Percentiles rank a stretch among this genome's conserved stretches.
Evolutionary conservation across 2,113 vertebrate species (phyloP).

Genomic region (Mohoua ochrocephala): DNA sequence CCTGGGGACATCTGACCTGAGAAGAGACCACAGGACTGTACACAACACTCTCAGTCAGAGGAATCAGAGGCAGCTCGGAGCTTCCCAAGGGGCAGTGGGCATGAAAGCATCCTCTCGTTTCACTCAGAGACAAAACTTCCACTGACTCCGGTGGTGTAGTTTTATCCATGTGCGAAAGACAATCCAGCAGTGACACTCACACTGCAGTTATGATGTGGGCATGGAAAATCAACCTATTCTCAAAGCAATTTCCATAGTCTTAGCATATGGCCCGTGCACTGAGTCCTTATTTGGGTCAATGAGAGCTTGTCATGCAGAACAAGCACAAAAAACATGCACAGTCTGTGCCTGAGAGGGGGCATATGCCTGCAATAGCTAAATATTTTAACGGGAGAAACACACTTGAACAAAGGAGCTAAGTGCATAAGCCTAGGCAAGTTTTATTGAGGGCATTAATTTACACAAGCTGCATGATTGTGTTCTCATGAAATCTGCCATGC

Average conservation of each 20-base stretch:
- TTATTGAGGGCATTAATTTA: slow-evolving; percentile 41
- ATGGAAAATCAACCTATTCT: not conserved
- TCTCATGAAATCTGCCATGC: slow-evolving; percentile 45
- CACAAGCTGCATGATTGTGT: slow-evolving; percentile 55
- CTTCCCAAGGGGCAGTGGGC: not conserved
- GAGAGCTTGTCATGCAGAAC: slow-evolving; percentile 55
- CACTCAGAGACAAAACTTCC: not conserved
- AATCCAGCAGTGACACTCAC: not conserved
- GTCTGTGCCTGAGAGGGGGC: slow-evolving; percentile 15
- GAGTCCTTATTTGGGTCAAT: slow-evolving; percentile 44
- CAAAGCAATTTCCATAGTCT: slow-evolving; percentile 19
- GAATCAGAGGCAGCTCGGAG: not conserved
- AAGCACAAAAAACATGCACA: not conserved
- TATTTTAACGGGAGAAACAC: slow-evolving; percentile 19
- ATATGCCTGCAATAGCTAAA: slow-evolving; percentile 31
- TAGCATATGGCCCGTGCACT: not conserved
- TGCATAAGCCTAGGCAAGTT: not conserved
- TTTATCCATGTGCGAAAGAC: not conserved
- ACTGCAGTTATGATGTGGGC: not conserved
- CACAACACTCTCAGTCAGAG: not conserved
- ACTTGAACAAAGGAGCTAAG: slow-evolving; percentile 11
- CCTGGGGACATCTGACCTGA: not conserved
- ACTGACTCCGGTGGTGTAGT: not conserved
- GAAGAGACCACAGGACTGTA: not conserved
- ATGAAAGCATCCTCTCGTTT: not conserved